Conservation (phyloP, 2,888 invertebrate species). For the Sesia apiformis region DNA sequence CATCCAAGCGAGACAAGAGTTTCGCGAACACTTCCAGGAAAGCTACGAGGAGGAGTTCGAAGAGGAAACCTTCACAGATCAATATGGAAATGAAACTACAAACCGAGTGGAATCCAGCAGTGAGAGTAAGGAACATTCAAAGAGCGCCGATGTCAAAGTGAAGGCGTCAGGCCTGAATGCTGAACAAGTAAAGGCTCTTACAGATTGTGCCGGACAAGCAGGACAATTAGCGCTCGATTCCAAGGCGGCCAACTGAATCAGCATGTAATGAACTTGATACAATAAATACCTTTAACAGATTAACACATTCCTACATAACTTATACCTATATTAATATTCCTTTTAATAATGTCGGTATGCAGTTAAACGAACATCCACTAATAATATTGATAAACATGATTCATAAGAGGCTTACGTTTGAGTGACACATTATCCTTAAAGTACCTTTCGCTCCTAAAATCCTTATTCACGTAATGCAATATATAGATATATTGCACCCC, state of each 20-base stretch:
- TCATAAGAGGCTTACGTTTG: no score
- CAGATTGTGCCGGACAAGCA: constrained; percentile 65
- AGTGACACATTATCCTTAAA: no score
- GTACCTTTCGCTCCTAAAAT: no score
- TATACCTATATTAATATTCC: not conserved
- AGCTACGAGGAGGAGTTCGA: constrained; percentile 69
- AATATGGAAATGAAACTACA: constrained; percentile 59
- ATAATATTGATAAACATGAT: no score
- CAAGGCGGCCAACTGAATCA: constrained; percentile 56
- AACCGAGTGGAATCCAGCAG: constrained; percentile 63
- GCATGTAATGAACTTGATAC: not conserved
- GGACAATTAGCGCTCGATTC: constrained; percentile 66
- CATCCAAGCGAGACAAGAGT: constrained; percentile 67
- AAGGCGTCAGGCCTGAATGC: constrained; percentile 63
- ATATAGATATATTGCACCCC: no score
- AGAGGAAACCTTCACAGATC: constrained; percentile 63
- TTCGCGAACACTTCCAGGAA: constrained; percentile 59
- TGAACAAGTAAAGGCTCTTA: constrained; percentile 62
- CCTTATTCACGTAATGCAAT: no score
- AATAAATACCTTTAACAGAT: not conserved
- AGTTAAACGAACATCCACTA: no score
- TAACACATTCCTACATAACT: not conserved
- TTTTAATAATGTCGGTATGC: no score
- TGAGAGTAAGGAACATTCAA: constrained; percentile 65
- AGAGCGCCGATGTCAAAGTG: constrained; percentile 64